Evolutionary conservation across 1,140 invertebrate genomes (phyloP).

Genomic region (Procambarus virginalis): DNA sequence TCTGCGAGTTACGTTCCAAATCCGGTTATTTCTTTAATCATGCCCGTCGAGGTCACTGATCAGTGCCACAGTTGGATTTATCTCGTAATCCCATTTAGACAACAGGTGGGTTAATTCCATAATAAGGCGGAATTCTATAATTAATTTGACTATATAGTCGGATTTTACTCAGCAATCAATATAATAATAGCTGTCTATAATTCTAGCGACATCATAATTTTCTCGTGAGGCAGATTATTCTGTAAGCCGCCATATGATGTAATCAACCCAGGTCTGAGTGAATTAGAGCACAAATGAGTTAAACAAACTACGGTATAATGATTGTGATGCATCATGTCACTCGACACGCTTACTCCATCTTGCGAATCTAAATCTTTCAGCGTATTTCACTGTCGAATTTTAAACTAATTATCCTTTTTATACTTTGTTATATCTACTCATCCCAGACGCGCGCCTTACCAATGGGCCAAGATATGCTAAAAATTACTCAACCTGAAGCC

Average conservation of each 20-base stretch:
- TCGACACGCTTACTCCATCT: background rate
- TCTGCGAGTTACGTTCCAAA: background rate
- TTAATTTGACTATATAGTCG: constrained; percentile 28
- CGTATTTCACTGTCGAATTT: too few species aligned
- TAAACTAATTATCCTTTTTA: too few species aligned
- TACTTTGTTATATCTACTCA: too few species aligned
- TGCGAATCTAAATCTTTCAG: too few species aligned
- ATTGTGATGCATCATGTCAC: background rate
- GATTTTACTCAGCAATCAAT: constrained; percentile 6
- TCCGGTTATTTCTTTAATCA: constrained; percentile 25
- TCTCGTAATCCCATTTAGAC: constrained; percentile 46
- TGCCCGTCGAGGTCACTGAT: constrained; percentile 7
- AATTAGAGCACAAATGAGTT: background rate
- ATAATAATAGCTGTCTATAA: background rate
- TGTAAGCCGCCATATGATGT: background rate
- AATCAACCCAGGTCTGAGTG: background rate
- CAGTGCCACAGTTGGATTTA: constrained; percentile 32
- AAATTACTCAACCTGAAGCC: too few species aligned
- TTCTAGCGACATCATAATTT: constrained; percentile 17
- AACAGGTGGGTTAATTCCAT: constrained; percentile 38
- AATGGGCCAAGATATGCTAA: too few species aligned
- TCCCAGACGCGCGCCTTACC: too few species aligned
- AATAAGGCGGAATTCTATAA: constrained; percentile 20
- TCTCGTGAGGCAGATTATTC: background rate
- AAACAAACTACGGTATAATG: background rate